phyloP scores from a whole-genome alignment of 2,113 vertebrate genomes.

The Apteryx mantelli region DNA sequence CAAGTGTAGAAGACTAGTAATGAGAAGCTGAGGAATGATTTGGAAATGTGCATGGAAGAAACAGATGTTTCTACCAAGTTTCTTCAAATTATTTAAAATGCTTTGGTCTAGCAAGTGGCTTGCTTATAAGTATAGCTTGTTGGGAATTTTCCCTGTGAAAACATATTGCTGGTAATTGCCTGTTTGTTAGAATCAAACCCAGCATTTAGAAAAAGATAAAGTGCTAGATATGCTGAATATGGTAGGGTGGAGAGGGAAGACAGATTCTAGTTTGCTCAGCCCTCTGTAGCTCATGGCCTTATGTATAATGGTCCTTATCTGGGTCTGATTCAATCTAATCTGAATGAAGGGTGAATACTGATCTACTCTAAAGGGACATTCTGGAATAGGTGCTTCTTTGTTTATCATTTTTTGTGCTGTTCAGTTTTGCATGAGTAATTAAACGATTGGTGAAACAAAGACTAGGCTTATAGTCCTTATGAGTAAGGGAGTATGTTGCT shows the following conservation, averaged over 20 bases:
- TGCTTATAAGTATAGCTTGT: neutral
- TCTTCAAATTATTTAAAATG: neutral
- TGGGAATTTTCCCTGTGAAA: neutral
- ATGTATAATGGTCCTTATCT: neutral
- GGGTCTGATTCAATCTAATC: neutral
- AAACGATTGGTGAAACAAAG: neutral
- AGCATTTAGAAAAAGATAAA: neutral
- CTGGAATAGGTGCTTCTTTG: fast-evolving
- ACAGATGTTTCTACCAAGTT: neutral
- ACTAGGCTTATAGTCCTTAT: neutral
- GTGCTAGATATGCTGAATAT: neutral
- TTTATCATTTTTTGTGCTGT: fast-evolving
- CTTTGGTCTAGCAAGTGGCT: neutral
- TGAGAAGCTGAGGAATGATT: neutral
- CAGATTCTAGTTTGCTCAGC: neutral
- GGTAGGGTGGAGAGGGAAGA: neutral
- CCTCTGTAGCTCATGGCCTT: neutral
- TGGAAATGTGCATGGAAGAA: neutral
- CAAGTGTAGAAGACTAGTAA: neutral
- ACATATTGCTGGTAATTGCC: neutral
- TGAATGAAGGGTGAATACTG: neutral
- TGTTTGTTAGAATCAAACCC: neutral
- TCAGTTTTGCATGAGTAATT: neutral
- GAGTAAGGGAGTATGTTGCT: neutral
- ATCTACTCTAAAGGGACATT: neutral